These are phyloP conservation scores for Drosophila merina DNA, from an alignment of 2,888 invertebrate genomes.

Conservation along the genomic window DNA sequence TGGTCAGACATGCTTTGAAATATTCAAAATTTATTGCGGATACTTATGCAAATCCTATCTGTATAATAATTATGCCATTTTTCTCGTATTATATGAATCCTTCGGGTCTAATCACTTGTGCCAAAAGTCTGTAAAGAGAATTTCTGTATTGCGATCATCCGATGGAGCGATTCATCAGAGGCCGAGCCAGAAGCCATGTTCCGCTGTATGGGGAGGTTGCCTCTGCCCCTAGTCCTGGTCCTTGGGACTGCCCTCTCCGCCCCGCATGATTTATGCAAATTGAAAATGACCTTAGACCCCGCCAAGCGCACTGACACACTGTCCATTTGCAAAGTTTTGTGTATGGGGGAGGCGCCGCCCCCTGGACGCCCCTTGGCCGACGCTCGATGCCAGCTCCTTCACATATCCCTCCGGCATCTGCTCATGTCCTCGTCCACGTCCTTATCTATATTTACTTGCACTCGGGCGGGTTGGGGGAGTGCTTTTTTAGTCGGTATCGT, in stretches of 20 bases:
- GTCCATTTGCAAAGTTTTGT: constrained; percentile 59
- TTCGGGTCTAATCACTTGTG: background rate
- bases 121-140: background rate
- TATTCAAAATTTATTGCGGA: too few relatives aligned
- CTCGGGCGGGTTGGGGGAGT: constrained; percentile 21
- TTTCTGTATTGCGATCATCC: background rate
- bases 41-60: too few relatives aligned
- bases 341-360: constrained; percentile 49
- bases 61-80: too few relatives aligned
- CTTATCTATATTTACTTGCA: constrained; percentile 33
- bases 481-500: constrained; percentile 28
- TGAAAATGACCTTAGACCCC: constrained; percentile 76
- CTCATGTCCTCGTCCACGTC: constrained; percentile 14
- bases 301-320: constrained; percentile 42
- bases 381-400: constrained; percentile 59
- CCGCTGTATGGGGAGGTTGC: background rate
- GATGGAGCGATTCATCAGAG: background rate
- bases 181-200: background rate
- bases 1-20: too few relatives aligned
- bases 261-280: constrained; percentile 79
- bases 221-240: background rate
- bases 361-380: constrained; percentile 73
- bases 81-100: too few relatives aligned
- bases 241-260: constrained; percentile 41
- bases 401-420: constrained; percentile 18